Conservation (phyloP, 2,888 invertebrate species). For the Pimpla rufipes region DNA sequence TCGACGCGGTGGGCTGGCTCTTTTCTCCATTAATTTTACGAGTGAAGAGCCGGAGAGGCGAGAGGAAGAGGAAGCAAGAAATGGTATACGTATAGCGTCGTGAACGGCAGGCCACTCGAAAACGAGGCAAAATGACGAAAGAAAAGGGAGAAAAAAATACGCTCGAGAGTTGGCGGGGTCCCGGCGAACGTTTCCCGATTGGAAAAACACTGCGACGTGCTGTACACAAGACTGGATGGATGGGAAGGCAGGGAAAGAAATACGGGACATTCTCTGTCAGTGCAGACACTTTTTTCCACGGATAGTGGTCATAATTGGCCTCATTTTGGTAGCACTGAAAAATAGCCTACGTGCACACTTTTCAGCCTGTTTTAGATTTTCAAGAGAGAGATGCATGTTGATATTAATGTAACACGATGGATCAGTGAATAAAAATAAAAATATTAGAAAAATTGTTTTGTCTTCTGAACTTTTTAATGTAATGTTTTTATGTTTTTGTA, state of each 20-base stretch:
- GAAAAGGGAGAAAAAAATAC: slow-evolving; percentile 4
- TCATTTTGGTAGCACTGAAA: too few species aligned
- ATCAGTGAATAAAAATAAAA: too few species aligned
- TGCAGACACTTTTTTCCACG: too few species aligned
- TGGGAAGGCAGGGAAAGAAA: slow-evolving; percentile 5
- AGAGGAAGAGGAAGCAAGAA: slow-evolving; percentile 1
- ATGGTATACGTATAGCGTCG: slow-evolving; percentile 26
- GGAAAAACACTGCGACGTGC: slow-evolving; percentile 69
- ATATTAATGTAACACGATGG: too few species aligned
- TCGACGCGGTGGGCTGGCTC: slow-evolving; percentile 53
- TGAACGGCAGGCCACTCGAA: slow-evolving; percentile 62
- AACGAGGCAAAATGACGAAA: slow-evolving; percentile 50
- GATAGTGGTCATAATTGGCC: too few species aligned
- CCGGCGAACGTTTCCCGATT: slow-evolving; percentile 62
- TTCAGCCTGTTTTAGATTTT: too few species aligned
- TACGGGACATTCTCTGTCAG: neutral
- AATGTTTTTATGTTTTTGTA: too few species aligned
- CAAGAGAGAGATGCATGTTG: too few species aligned
- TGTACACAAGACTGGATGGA: slow-evolving; percentile 51
- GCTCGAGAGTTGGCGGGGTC: slow-evolving; percentile 55
- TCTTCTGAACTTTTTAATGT: too few species aligned
- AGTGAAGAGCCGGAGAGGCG: slow-evolving; percentile 51
- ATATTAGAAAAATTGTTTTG: too few species aligned
- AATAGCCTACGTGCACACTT: too few species aligned
- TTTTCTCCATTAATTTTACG: slow-evolving; percentile 69